These are phyloP conservation scores for Pheosia gnoma DNA, from an alignment of 2,888 invertebrate genomes.

Conservation along the genomic window DNA sequence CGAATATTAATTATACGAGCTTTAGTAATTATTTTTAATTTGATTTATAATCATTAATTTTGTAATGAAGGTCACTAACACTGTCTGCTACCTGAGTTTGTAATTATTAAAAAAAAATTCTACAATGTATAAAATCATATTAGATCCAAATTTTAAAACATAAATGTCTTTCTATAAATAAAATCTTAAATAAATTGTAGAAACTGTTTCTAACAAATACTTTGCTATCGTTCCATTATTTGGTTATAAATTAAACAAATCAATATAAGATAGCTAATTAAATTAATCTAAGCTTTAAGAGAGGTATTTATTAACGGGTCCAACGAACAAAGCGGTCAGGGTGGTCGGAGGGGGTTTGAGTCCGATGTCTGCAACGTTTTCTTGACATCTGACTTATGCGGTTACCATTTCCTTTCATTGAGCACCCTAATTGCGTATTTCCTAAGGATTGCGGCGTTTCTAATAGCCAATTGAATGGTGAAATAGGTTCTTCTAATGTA, in stretches of 20 bases:
- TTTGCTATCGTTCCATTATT: too few relatives aligned
- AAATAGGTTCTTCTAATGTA: slow-evolving; percentile 5
- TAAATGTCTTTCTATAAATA: too few relatives aligned
- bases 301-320: too few relatives aligned
- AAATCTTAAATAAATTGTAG: too few relatives aligned
- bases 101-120: background rate
- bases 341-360: slow-evolving; percentile 20
- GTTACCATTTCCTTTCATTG: slow-evolving; percentile 33
- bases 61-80: background rate
- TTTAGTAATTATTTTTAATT: background rate
- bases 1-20: slow-evolving; percentile 6
- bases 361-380: slow-evolving; percentile 15
- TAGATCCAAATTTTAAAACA: too few relatives aligned
- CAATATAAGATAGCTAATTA: too few relatives aligned
- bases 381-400: slow-evolving; percentile 43
- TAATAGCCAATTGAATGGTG: slow-evolving; percentile 18
- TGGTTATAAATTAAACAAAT: too few relatives aligned
- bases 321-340: slow-evolving; percentile 32
- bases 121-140: too few relatives aligned
- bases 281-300: background rate
- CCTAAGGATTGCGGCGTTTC: slow-evolving; percentile 10
- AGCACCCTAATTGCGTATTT: slow-evolving; percentile 33
- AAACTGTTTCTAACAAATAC: too few relatives aligned
- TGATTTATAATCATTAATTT: background rate
- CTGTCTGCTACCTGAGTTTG: background rate